Conservation (phyloP, 2,113 vertebrate species). For the Crypturellus undulatus region DNA sequence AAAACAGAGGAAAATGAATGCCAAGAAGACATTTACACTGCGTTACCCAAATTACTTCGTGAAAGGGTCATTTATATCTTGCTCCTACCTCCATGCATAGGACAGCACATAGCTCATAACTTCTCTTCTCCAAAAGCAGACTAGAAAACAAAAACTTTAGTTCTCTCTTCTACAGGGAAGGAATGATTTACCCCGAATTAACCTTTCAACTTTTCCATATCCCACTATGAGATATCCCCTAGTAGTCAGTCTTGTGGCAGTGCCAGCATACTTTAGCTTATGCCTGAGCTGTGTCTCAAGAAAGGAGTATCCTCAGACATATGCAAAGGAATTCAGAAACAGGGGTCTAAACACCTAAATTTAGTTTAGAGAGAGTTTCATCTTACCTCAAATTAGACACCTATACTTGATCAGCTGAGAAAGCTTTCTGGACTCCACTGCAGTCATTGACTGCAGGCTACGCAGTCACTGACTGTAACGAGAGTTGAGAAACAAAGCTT, state of each 20-base stretch:
- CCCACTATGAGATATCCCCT: not conserved
- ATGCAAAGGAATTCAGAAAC: not conserved
- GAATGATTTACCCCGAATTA: not conserved
- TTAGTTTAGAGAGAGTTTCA: not conserved
- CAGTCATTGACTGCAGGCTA: too few species aligned
- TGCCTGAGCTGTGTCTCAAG: rapidly evolving
- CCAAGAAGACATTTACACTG: not conserved
- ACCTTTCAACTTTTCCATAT: not conserved
- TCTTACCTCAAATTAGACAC: not conserved
- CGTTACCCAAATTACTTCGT: not conserved
- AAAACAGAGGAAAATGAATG: not conserved
- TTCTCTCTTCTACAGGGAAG: not conserved
- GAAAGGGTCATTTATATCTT: not conserved
- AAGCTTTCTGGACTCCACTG: not conserved
- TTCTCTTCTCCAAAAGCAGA: not conserved
- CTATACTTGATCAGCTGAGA: not conserved
- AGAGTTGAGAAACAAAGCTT: not conserved
- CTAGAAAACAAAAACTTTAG: not conserved
- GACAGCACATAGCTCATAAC: not conserved
- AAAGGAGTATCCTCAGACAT: not conserved
- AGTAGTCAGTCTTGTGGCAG: rapidly evolving
- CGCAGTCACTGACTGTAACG: not conserved
- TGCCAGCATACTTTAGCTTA: not conserved
- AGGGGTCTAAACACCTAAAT: not conserved
- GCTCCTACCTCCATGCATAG: not conserved